These are phyloP conservation scores for Cinclus cinclus DNA, from an alignment of 2,113 vertebrate species.

Conservation along the genomic window DNA sequence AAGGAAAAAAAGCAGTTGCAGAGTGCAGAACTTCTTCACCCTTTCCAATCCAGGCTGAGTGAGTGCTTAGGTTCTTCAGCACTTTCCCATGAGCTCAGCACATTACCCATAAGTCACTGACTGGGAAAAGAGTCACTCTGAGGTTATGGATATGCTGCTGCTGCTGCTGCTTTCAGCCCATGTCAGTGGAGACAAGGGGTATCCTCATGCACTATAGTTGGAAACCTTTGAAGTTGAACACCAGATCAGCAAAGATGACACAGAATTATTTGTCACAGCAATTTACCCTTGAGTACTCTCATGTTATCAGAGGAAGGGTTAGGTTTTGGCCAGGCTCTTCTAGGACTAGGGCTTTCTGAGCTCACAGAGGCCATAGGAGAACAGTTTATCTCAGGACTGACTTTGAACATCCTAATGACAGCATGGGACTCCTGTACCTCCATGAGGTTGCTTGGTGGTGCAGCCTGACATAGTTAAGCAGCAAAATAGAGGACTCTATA, in stretches of 20 bases:
- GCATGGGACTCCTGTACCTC: not conserved
- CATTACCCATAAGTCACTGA: not conserved
- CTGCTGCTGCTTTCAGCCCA: not conserved
- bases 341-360: not conserved
- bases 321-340: not conserved
- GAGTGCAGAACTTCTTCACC: not conserved
- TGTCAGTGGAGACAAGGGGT: not conserved
- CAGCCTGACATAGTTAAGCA: not conserved
- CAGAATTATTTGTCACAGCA: not conserved
- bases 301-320: not conserved
- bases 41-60: not conserved
- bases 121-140: not conserved
- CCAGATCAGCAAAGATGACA: not conserved
- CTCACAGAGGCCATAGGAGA: not conserved
- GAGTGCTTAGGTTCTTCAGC: accelerated
- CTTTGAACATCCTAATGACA: not conserved
- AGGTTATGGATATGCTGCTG: not conserved
- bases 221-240: not conserved
- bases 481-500: not conserved
- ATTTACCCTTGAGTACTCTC: not conserved
- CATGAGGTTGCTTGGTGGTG: not conserved
- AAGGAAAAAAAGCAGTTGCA: accelerated
- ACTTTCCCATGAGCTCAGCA: not conserved
- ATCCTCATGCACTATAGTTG: not conserved
- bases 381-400: not conserved